Conservation (phyloP, 2,113 vertebrate genomes). For the Oreocharis arfaki region DNA sequence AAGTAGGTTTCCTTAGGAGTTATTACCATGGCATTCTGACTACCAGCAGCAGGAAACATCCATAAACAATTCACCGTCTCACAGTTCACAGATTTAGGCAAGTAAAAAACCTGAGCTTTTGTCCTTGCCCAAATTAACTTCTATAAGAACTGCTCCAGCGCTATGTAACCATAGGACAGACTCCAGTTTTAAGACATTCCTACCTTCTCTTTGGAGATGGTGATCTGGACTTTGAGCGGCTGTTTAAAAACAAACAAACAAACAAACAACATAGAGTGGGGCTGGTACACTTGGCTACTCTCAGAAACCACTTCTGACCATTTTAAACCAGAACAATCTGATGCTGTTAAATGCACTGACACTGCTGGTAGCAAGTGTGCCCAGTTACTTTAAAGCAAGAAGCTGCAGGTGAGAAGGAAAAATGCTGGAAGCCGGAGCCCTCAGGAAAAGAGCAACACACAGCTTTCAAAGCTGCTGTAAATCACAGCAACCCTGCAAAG, state of each 20-base stretch:
- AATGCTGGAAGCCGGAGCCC: not conserved
- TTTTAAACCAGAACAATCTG: not conserved
- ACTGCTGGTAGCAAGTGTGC: not conserved
- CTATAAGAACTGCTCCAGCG: not conserved
- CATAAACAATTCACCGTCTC: not conserved
- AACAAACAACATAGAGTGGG: not conserved
- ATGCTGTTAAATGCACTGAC: not conserved
- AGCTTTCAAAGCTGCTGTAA: not conserved
- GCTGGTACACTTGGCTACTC: not conserved
- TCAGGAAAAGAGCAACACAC: not conserved
- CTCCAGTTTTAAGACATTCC: not conserved
- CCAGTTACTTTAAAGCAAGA: not conserved
- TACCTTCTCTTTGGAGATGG: constrained; percentile 87
- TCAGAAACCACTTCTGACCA: not conserved
- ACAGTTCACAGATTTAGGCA: not conserved
- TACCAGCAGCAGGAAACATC: not conserved
- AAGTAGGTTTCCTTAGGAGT: not conserved
- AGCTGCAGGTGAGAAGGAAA: not conserved
- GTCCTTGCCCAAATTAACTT: not conserved
- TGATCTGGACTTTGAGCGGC: constrained; percentile 83
- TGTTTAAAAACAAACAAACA: constrained; percentile 52
- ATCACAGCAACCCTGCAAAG: not conserved
- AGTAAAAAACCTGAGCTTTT: not conserved
- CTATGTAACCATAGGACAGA: not conserved
- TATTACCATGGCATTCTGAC: not conserved